Percentiles rank a stretch among this genome's conserved stretches.
Evolutionary conservation across 1,140 invertebrate species (phyloP).

Genomic region (Homarus americanus): DNA sequence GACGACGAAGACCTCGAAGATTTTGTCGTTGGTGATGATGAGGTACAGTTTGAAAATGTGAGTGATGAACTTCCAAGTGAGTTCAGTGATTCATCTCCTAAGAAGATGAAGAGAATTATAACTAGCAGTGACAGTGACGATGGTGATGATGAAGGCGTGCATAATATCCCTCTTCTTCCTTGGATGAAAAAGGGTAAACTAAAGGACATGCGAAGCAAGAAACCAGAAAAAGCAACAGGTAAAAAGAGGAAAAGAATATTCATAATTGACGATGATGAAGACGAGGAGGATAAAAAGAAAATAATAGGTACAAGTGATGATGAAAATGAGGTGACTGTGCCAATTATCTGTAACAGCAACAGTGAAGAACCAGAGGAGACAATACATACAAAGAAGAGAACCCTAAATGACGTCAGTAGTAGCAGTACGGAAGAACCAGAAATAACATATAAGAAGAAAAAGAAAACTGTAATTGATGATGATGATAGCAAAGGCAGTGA

Average conservation of each 20-base stretch:
- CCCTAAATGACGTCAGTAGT: not conserved
- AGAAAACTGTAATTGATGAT: too few relatives aligned
- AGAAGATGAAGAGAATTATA: constrained; percentile 5
- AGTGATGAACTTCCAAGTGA: constrained; percentile 15
- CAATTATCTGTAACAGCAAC: too few relatives aligned
- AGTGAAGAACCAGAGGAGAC: not conserved
- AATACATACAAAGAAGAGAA: not conserved
- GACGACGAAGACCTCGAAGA: constrained; percentile 55
- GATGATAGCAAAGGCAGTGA: not conserved
- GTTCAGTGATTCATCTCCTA: constrained; percentile 30
- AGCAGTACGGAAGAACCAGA: too few relatives aligned
- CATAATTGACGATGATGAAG: not conserved
- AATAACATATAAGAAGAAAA: too few relatives aligned
- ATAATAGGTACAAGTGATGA: not conserved
- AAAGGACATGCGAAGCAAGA: not conserved
- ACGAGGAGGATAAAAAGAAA: not conserved
- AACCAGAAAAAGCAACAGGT: not conserved
- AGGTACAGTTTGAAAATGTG: not conserved
- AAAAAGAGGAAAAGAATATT: not conserved
- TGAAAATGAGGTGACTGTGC: too few relatives aligned
- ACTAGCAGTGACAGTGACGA: not conserved
- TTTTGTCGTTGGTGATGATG: constrained; percentile 41
- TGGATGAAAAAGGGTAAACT: not conserved
- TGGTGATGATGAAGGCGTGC: not conserved
- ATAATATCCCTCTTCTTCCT: not conserved